Evolutionary conservation across 2,888 invertebrate genomes (phyloP), one percentile per base, ranked within the genome.

Genomic region (Lasioglossum oenotherae): DNA sequence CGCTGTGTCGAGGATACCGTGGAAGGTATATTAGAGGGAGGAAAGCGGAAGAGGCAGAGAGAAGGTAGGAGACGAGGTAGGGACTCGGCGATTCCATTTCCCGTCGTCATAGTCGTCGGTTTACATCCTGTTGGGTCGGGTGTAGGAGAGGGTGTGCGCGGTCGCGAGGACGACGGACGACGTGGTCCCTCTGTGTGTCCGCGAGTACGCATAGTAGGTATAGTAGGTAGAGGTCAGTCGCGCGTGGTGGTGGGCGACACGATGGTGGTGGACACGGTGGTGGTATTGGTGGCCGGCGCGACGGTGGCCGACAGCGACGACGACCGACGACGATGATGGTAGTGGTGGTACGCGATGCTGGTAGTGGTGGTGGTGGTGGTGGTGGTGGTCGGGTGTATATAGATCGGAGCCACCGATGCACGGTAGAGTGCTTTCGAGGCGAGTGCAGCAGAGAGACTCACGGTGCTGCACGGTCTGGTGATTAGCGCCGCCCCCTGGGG

Each of bases 401-500:
- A 84, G 82, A 90, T 88, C 82, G 85, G 85, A 86, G 88, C 82
- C 87, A 91, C 80, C 89, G 93, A 93, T 93, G 93, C 92, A 92
- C 92, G 93, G 91, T 93, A 93, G 93, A 94, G 94, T 93, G 94
- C 92, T 93, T 94, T 93, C 91, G 92, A 93, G 93, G 93, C 93
- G 93, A 94, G 93, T 93, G 93, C 93, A 93, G 93, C 87, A 91
- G 89, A 90, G 88, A 91, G 93, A 94, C 93, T 94, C 93, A 92
- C 93, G 92, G 91, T 87, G 93, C 92, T 93, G 93, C 94, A 94
- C 94, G 95, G 94, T 95, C 95, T 94, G 93, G 94, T 95, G 95
- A 95, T 95, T 94, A 95, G 95, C 95, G 93, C 94, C 95, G 95
- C 95, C 95, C 94, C 94, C 93, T 92, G 93, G 95, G 94, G 94